Evolutionary conservation across 2,797 vertebrate species (phyloP), one percentile per base, ranked within the genome.

Genomic region (Rhinatrema bivittatum): DNA sequence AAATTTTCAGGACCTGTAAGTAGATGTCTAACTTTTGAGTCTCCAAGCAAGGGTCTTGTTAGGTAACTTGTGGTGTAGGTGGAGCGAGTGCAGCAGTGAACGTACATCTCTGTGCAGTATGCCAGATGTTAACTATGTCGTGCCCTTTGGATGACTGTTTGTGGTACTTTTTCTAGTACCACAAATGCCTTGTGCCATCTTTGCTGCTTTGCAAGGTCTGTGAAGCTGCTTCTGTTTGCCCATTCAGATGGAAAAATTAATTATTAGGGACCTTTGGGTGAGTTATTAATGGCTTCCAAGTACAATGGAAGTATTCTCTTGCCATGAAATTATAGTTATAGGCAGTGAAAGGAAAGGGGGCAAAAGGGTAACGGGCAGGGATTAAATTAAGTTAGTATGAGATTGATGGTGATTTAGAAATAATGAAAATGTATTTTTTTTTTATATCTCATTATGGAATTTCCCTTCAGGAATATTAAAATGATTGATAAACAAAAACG

Each of bases 401-500:
- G 16, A 45, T 56, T 40, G 16, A n/a, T 39, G 32, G 32, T 16
- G 26, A 33, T 50, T 56, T 26, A 39, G 36, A 25, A 29, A 25
- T 7, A 21, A 2, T 23, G 18, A 7, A 42, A 32, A 35, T 46
- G 2, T 46, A 42, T 44, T 5, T 24, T 13, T 44, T 44, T n/a
- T 43, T 43, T 21, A 20, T 33, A 20, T n/a, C 17, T 16, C 7
- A 38, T 49, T 65, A 9, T 36, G 56, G 48, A 45, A 13, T 29
- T 46, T 26, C 54, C 8, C 12, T 41, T 56, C 39, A 31, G 13
- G 25, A 13, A 24, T 53, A 44, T 56, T 68, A 64, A 49, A 33
- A n/a, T 46, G 51, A 46, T 52, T 46, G 51, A 46, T 52, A 53
- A 46, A 66, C n/a, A n/a, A n/a, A n/a, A n/a, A n/a, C n/a, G n/a